Evolutionary conservation across 2,797 vertebrate genomes (phyloP).

Genomic region (Percopsis omiscomaycus): DNA sequence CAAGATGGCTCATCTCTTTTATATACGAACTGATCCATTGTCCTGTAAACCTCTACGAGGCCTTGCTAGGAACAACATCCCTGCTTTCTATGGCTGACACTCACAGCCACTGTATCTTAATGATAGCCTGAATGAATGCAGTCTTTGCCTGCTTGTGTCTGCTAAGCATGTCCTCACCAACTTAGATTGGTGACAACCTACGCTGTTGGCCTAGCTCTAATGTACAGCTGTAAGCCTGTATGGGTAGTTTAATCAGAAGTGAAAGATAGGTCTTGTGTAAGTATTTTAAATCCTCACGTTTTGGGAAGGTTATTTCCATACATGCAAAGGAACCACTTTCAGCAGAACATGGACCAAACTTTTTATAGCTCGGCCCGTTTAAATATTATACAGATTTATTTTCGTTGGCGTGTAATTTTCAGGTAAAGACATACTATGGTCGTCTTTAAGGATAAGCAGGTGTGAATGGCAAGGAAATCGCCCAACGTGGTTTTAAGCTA

Average conservation of each 20-base stretch:
- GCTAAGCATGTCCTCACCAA: constrained; percentile 22
- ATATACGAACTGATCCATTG: constrained; percentile 6
- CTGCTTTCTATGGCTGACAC: constrained; percentile 19
- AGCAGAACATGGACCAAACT: no score
- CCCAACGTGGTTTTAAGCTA: not conserved
- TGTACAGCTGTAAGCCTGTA: no score
- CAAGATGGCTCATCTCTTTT: not conserved
- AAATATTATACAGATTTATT: no score
- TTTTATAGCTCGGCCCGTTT: no score
- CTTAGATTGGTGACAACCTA: constrained; percentile 31
- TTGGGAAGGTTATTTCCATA: no score
- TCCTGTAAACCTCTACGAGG: constrained; percentile 6
- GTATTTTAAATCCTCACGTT: no score
- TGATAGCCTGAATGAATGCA: constrained; percentile 17
- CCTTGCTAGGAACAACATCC: constrained; percentile 5
- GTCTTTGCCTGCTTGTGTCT: constrained; percentile 21
- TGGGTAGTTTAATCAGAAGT: no score
- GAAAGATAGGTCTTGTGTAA: no score
- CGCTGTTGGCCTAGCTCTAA: constrained; percentile 30
- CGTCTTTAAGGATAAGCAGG: not conserved
- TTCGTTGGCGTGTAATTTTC: no score
- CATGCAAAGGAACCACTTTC: no score
- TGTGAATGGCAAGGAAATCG: not conserved
- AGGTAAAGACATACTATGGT: no score
- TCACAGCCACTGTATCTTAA: constrained; percentile 26